Evolutionary conservation across 2,113 vertebrate genomes (phyloP).

Genomic region (Tor tambroides): DNA sequence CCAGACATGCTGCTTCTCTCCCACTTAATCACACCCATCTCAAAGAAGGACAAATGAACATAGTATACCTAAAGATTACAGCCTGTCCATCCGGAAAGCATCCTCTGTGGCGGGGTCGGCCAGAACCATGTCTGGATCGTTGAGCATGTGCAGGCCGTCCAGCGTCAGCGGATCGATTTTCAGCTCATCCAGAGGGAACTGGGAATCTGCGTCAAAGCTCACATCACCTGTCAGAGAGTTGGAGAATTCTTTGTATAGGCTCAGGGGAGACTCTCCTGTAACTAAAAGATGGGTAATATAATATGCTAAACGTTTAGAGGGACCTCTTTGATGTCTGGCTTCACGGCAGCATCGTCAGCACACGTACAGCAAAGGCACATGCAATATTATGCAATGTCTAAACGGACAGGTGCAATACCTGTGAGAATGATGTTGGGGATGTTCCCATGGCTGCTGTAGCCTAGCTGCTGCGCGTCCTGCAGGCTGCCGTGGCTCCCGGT

Average conservation of each 20-base stretch:
- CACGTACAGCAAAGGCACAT: background rate
- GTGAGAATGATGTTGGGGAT: constrained; percentile 99
- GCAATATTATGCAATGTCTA: constrained; percentile 19
- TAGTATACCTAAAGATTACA: constrained; percentile 74
- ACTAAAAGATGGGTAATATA: constrained; percentile 73
- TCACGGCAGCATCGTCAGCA: background rate
- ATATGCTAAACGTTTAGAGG: background rate
- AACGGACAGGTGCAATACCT: constrained; percentile 75
- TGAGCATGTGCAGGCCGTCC: constrained; percentile 99
- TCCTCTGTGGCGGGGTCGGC: constrained; percentile 96
- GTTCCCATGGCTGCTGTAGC: constrained; percentile 87
- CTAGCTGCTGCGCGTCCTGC: constrained; percentile 86
- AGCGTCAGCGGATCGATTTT: constrained; percentile 98
- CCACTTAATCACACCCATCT: constrained; percentile 13
- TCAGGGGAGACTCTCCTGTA: constrained; percentile 94
- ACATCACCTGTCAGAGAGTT: constrained; percentile 91
- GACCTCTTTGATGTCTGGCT: background rate
- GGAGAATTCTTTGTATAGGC: constrained; percentile 95
- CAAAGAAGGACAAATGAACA: constrained; percentile 1
- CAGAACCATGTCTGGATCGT: constrained; percentile 98
- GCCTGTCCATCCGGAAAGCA: constrained; percentile 98
- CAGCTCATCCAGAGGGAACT: constrained; percentile 97
- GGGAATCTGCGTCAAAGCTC: constrained; percentile 93
- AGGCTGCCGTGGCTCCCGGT: constrained; percentile 87
- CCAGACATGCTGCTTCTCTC: background rate